These are phyloP conservation scores for Agrotis ipsilon DNA, from an alignment of 2,888 invertebrate species.

Conservation along the genomic window DNA sequence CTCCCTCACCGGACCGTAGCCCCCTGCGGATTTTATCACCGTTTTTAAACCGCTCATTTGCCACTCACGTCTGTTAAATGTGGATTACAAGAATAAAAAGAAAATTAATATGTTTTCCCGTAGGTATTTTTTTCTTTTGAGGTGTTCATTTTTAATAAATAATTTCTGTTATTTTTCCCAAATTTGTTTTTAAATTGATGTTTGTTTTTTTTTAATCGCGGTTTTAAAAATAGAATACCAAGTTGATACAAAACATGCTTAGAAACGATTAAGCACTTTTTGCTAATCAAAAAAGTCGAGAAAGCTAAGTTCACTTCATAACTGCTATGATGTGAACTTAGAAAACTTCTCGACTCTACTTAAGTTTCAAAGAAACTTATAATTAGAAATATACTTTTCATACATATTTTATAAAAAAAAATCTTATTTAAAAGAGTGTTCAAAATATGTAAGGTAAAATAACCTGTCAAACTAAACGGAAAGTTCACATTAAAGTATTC, in stretches of 20 bases:
- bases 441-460: constrained; percentile 27
- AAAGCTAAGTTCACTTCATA: too few species aligned
- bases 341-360: neutral
- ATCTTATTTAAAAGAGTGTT: neutral
- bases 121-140: neutral
- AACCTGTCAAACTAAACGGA: constrained; percentile 44
- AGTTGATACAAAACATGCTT: too few species aligned
- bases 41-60: constrained; percentile 67
- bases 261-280: too few species aligned
- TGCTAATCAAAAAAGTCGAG: too few species aligned
- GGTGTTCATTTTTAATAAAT: neutral
- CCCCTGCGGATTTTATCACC: constrained; percentile 69
- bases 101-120: constrained; percentile 3
- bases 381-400: too few species aligned
- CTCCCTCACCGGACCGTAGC: constrained; percentile 76
- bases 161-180: neutral
- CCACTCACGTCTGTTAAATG: constrained; percentile 58
- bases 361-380: too few species aligned
- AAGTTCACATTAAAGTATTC: constrained; percentile 39
- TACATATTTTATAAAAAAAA: neutral
- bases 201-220: neutral
- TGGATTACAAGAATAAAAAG: constrained; percentile 24
- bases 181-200: neutral
- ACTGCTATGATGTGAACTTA: too few species aligned
- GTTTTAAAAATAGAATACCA: neutral